Evolutionary conservation across 2,888 invertebrate genomes (phyloP).

Genomic region (Cryptosula pallasiana): DNA sequence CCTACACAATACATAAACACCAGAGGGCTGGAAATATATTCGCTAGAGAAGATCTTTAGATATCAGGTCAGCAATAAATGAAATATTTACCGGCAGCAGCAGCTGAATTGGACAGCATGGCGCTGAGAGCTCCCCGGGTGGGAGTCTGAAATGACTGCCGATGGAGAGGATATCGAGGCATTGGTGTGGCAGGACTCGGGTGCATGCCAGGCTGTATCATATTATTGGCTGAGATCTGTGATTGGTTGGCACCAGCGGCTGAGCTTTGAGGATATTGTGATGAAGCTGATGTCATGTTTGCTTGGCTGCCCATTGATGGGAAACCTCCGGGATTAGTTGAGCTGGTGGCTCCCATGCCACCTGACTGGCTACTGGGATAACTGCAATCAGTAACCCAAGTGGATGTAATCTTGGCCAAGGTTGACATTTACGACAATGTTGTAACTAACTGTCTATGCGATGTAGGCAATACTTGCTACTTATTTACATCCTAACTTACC

Average conservation of each 20-base stretch:
- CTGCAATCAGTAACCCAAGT: not conserved
- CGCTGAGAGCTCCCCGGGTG: constrained; percentile 6
- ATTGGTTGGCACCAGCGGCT: not conserved
- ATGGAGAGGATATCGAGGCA: not conserved
- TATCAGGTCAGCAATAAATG: not conserved
- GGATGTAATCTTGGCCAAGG: too few species aligned
- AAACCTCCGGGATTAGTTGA: not conserved
- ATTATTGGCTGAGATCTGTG: not conserved
- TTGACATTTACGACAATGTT: too few species aligned
- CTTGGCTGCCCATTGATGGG: not conserved
- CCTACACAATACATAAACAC: constrained; percentile 1
- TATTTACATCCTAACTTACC: too few species aligned
- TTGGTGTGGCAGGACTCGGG: not conserved
- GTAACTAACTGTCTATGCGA: too few species aligned
- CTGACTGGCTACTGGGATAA: constrained; percentile 13
- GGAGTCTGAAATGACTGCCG: not conserved
- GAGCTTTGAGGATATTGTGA: not conserved
- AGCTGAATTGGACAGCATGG: constrained; percentile 4
- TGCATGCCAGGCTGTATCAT: not conserved
- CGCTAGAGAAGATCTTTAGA: not conserved
- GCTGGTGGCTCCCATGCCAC: not conserved
- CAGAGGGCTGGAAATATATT: too few species aligned
- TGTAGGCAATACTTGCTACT: too few species aligned
- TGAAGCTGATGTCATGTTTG: not conserved
- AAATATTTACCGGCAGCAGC: not conserved